Conservation (phyloP, 2,113 vertebrate species). For the Datnioides undecimradiatus region DNA sequence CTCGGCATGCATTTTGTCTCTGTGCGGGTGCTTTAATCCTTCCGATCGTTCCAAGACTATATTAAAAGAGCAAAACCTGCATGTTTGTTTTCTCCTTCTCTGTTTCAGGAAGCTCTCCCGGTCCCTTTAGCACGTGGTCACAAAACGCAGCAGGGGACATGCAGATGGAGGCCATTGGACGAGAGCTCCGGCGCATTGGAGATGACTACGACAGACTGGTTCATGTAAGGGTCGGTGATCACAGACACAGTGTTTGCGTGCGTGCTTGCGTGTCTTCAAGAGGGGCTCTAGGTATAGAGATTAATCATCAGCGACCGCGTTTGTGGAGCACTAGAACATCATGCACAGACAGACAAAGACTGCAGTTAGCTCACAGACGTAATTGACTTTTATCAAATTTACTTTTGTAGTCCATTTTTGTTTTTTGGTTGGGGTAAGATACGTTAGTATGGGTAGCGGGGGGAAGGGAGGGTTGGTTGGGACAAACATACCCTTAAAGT, state of each 20-base stretch:
- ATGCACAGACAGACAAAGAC: neutral
- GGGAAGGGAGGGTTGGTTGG: too few relatives aligned
- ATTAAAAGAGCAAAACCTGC: neutral
- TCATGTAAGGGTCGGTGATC: constrained; percentile 73
- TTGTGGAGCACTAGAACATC: neutral
- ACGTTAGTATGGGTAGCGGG: neutral
- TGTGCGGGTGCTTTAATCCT: neutral
- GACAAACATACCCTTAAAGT: neutral
- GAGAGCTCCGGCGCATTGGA: constrained; percentile 89
- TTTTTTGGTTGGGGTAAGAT: neutral
- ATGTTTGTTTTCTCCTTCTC: constrained; percentile 25
- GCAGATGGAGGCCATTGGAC: constrained; percentile 87
- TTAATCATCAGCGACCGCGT: neutral
- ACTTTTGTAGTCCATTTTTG: neutral
- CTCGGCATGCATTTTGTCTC: neutral
- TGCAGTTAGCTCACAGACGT: constrained; percentile 3
- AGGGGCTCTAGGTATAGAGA: neutral
- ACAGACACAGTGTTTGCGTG: neutral
- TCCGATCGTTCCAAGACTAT: neutral
- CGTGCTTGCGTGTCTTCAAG: neutral
- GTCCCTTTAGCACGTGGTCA: constrained; percentile 52
- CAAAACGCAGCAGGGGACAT: constrained; percentile 79
- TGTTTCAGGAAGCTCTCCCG: constrained; percentile 45
- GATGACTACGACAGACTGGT: constrained; percentile 88
- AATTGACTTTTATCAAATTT: neutral